Conservation (phyloP, 2,888 invertebrate genomes). For the Pammene fasciana region DNA sequence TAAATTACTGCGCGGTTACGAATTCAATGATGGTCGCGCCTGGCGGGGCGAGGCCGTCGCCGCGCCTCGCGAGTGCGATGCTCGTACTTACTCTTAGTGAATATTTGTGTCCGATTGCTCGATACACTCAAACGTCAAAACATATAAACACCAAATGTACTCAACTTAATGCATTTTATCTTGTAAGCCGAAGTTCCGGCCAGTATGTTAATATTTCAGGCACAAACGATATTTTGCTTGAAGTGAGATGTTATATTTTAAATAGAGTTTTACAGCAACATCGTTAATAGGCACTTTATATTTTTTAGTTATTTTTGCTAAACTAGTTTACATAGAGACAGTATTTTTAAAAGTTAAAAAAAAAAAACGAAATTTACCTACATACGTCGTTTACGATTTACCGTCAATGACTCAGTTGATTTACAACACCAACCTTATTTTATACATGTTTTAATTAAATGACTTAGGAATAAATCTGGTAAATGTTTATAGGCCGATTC, state of each 20-base stretch:
- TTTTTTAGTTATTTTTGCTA: constrained; percentile 68
- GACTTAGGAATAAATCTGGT: constrained; percentile 18
- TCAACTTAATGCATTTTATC: constrained; percentile 60
- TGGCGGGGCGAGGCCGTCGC: constrained; percentile 61
- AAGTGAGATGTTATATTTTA: constrained; percentile 68
- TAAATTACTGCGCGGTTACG: constrained; percentile 75
- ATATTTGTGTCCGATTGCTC: constrained; percentile 76
- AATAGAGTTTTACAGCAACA: constrained; percentile 69
- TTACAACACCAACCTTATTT: constrained; percentile 34
- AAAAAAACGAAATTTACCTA: constrained; percentile 24
- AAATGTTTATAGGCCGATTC: constrained; percentile 9
- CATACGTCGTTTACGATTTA: constrained; percentile 32
- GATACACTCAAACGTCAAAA: constrained; percentile 72
- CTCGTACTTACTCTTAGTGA: constrained; percentile 69
- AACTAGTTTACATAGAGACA: constrained; percentile 65
- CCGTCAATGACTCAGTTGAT: constrained; percentile 29
- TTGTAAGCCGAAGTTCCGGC: constrained; percentile 76
- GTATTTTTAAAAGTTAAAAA: constrained; percentile 52
- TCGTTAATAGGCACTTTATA: constrained; percentile 64
- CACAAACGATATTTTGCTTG: constrained; percentile 59
- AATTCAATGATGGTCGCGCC: constrained; percentile 66
- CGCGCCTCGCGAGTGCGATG: constrained; percentile 62
- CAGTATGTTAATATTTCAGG: constrained; percentile 69
- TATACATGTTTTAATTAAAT: constrained; percentile 32
- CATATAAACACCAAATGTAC: constrained; percentile 77